Evolutionary conservation across 2,113 vertebrate genomes (phyloP).

Genomic region (Motacilla alba): DNA sequence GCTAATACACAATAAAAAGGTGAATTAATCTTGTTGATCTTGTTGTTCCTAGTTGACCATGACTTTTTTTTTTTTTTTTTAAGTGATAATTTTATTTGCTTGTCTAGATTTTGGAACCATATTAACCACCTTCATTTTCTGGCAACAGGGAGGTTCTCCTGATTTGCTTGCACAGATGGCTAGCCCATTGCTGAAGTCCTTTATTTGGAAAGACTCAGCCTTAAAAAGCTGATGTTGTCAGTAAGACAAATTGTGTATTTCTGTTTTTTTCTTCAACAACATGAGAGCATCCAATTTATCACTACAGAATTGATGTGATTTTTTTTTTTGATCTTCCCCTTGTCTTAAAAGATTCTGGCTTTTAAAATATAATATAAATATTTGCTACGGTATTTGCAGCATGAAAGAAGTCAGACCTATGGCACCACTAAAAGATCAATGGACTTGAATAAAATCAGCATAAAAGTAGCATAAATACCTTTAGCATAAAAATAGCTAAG

Average conservation of each 20-base stretch:
- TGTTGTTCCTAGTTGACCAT: neutral
- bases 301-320: neutral
- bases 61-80: neutral
- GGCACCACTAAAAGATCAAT: neutral
- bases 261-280: neutral
- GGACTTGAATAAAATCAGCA: neutral
- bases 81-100: neutral
- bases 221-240: neutral
- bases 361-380: neutral
- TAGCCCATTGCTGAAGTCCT: neutral
- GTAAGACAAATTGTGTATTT: neutral
- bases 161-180: neutral
- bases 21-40: neutral
- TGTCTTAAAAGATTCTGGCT: neutral
- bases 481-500: neutral
- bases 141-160: accelerated
- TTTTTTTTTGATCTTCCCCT: neutral
- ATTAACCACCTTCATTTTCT: neutral
- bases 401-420: neutral
- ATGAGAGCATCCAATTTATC: neutral
- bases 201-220: neutral
- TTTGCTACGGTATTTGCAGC: neutral
- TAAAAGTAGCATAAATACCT: neutral
- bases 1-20: neutral
- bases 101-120: neutral